Evolutionary conservation across 35 echinoderm and acorn worm species (phyloP).

Genomic region (Hemicentrotus pulcherrimus): DNA sequence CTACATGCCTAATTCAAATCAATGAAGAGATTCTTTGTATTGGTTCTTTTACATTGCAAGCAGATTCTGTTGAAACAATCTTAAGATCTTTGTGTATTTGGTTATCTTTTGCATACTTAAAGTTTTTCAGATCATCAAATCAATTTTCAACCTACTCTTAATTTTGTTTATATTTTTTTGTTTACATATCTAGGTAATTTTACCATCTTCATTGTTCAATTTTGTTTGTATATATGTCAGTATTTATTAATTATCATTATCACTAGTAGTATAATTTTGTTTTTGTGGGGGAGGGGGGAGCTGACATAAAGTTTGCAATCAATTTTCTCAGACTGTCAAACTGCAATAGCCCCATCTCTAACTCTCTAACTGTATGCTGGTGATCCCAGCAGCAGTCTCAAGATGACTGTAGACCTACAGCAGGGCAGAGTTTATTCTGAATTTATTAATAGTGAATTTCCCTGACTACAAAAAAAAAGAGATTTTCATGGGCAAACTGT

Average conservation of each 20-base stretch:
- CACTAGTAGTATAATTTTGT: neutral
- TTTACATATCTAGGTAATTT: no score
- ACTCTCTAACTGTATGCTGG: neutral
- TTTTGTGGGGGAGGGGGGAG: no score
- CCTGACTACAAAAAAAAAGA: neutral
- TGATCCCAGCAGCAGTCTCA: neutral
- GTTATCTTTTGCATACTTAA: neutral
- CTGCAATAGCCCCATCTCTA: neutral
- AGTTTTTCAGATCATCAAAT: neutral
- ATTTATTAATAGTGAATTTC: neutral
- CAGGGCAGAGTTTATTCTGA: neutral
- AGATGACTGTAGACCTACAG: neutral
- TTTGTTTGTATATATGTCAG: no score
- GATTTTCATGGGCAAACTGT: neutral
- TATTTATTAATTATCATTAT: neutral
- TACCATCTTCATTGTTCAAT: no score
- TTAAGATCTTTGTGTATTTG: neutral
- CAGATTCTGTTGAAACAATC: neutral
- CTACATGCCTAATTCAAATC: neutral
- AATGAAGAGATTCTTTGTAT: neutral
- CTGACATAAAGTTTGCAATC: neutral
- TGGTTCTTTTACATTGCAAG: no score
- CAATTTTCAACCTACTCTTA: neutral
- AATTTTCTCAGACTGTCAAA: neutral
- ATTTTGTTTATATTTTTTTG: no score